Percentiles rank a stretch among this genome's conserved stretches.
Conservation (phyloP, 2,113 vertebrate genomes). For the Elephantulus edwardii region DNA sequence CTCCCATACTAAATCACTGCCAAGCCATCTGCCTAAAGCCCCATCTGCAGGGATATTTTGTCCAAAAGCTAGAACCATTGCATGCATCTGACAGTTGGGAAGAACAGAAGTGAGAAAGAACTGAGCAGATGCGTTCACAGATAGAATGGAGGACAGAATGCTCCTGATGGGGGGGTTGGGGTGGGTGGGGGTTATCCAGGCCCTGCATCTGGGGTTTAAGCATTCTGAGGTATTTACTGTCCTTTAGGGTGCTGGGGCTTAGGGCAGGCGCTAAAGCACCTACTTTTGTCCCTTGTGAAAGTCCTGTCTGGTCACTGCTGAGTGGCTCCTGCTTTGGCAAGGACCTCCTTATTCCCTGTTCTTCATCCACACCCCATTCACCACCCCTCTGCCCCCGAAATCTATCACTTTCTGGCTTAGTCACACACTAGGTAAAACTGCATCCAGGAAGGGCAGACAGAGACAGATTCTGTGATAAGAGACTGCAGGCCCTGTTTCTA, state of each 20-base stretch:
- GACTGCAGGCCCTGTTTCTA: not conserved
- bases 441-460: not conserved
- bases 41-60: not conserved
- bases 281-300: not conserved
- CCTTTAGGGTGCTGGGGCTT: not conserved
- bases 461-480: not conserved
- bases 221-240: not conserved
- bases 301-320: not conserved
- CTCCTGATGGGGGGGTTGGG: not conserved
- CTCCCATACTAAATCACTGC: not conserved
- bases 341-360: too few relatives aligned
- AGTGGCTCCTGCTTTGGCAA: not conserved
- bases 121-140: not conserved
- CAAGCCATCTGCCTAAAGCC: not conserved
- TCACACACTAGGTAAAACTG: not conserved
- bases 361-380: fast-evolving
- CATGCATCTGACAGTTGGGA: not conserved
- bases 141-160: too few relatives aligned
- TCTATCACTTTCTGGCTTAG: not conserved
- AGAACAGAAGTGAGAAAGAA: not conserved
- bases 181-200: too few relatives aligned
- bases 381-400: not conserved
- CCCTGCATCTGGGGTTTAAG: not conserved
- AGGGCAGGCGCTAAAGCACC: not conserved
- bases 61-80: not conserved